Conservation (phyloP, 2,113 vertebrate species). For the Machaerirhynchus nigripectus region DNA sequence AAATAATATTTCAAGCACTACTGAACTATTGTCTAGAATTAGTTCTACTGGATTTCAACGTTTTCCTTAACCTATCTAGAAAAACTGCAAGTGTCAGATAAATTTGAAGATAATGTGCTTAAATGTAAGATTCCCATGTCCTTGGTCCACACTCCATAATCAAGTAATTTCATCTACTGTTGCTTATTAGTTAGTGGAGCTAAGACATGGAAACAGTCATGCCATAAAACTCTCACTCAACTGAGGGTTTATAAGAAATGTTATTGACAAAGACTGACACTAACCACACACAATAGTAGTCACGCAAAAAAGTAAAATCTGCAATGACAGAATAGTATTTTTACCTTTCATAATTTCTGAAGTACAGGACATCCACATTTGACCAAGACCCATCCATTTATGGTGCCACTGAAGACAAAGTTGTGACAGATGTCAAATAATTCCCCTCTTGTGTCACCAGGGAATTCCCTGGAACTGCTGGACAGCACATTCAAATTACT, state of each 20-base stretch:
- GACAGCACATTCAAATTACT: background rate
- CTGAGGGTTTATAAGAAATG: background rate
- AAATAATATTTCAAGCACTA: background rate
- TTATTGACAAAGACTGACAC: background rate
- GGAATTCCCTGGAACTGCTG: background rate
- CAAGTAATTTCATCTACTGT: background rate
- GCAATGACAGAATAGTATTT: background rate
- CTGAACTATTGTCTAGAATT: background rate
- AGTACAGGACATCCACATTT: background rate
- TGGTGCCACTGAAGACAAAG: background rate
- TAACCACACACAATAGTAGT: background rate
- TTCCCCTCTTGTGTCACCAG: background rate
- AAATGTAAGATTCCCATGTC: fast-evolving
- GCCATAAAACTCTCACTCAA: background rate
- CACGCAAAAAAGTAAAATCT: background rate
- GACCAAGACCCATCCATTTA: background rate
- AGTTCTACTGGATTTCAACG: background rate
- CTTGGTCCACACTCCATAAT: background rate
- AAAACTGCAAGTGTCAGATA: background rate
- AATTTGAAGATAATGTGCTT: background rate
- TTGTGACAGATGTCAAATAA: background rate
- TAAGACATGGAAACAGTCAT: background rate
- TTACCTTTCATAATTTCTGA: background rate
- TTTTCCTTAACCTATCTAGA: background rate
- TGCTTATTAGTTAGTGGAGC: background rate